These are phyloP conservation scores for Parasteatoda lunata DNA, from an alignment of 2,888 invertebrate species.

Conservation along the genomic window DNA sequence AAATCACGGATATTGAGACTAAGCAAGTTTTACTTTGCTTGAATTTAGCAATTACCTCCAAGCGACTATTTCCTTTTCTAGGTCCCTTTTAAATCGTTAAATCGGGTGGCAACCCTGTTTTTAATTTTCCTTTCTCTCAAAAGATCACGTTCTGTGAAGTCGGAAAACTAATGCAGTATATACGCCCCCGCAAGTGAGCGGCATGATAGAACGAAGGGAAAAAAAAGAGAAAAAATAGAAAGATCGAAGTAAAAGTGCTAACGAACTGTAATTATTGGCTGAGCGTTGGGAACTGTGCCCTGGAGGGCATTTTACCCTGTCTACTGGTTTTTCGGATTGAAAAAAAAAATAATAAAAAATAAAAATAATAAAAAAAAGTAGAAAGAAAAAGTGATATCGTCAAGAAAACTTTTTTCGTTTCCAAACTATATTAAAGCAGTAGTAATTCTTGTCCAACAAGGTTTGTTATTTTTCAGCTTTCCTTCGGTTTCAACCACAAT, in stretches of 20 bases:
- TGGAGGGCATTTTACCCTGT: slow-evolving; percentile 45
- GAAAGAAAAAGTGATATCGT: slow-evolving; percentile 13
- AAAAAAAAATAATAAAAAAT: too few relatives aligned
- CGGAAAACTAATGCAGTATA: not conserved
- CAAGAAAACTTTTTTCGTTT: slow-evolving; percentile 8
- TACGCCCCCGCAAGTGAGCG: not conserved
- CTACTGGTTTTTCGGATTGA: slow-evolving; percentile 11
- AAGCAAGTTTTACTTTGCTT: too few relatives aligned
- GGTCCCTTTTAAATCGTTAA: too few relatives aligned
- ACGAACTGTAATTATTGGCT: slow-evolving; percentile 65
- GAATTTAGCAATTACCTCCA: too few relatives aligned
- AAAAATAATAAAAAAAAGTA: not conserved
- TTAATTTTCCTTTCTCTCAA: not conserved
- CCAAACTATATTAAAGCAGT: not conserved
- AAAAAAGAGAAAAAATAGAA: slow-evolving; percentile 4
- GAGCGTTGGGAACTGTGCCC: slow-evolving; percentile 37
- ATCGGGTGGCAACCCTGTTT: too few relatives aligned
- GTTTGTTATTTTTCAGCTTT: too few relatives aligned
- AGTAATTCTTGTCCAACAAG: not conserved
- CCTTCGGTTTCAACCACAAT: too few relatives aligned
- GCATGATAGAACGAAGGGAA: not conserved
- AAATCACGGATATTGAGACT: too few relatives aligned
- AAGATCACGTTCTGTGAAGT: not conserved
- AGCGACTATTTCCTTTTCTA: too few relatives aligned
- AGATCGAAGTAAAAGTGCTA: slow-evolving; percentile 58